A percentile compares a stretch with the other conserved stretches of the same genome.
Evolutionary conservation across 2,797 vertebrate genomes (phyloP).

Genomic region (Trichosurus vulpecula): DNA sequence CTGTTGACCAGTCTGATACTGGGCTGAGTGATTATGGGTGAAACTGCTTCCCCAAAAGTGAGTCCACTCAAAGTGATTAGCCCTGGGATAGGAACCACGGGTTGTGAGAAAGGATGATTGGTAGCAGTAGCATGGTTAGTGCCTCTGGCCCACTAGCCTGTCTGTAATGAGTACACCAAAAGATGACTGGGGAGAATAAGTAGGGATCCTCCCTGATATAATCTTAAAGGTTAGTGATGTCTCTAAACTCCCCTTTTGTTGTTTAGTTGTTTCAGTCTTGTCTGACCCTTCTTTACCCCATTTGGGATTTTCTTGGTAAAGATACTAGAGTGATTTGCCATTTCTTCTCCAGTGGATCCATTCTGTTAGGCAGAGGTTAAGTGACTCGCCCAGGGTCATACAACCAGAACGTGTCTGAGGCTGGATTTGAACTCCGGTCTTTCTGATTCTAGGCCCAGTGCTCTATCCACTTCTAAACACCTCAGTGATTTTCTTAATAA

Average conservation of each 20-base stretch:
- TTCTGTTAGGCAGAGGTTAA: neutral
- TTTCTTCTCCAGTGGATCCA: neutral
- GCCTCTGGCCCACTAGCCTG: neutral
- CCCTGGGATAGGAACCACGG: neutral
- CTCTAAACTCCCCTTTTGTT: neutral
- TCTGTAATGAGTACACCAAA: neutral
- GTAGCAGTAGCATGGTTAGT: neutral
- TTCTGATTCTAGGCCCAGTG: neutral
- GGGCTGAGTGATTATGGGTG: neutral
- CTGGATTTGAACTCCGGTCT: neutral
- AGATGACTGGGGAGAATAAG: neutral
- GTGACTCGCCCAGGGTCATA: neutral
- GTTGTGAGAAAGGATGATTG: neutral
- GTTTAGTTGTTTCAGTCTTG: neutral
- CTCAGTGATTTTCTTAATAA: neutral
- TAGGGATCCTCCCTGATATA: neutral
- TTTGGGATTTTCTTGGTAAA: neutral
- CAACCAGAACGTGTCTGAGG: neutral
- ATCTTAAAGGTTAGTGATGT: neutral
- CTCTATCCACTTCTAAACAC: neutral
- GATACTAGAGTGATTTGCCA: neutral
- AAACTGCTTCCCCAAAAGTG: neutral
- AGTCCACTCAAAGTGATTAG: neutral
- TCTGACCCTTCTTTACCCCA: neutral
- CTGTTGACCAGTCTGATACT: neutral